phyloP scores from a whole-genome alignment of 2,888 invertebrate species.

The Coenonympha arcania region DNA sequence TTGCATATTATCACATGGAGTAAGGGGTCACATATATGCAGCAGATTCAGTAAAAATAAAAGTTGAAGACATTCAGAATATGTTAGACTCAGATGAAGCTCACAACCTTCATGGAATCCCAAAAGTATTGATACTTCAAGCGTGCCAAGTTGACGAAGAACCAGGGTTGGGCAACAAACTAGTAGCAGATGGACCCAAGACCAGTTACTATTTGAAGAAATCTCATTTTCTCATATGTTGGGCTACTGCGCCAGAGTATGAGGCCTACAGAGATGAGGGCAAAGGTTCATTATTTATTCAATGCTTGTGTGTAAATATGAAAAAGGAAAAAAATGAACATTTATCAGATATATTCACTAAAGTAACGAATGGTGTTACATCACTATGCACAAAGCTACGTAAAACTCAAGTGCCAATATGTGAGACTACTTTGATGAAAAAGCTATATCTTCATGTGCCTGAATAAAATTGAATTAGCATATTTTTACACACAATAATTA shows the following conservation, averaged over 20 bases:
- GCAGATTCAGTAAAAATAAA: constrained; percentile 60
- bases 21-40: constrained; percentile 57
- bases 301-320: constrained; percentile 45
- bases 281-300: constrained; percentile 63
- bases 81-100: constrained; percentile 52
- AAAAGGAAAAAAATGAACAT: constrained; percentile 43
- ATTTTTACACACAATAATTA: no score
- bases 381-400: constrained; percentile 37
- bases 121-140: constrained; percentile 60
- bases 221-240: constrained; percentile 58
- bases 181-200: constrained; percentile 46
- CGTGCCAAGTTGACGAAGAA: constrained; percentile 52
- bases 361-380: constrained; percentile 47
- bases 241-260: constrained; percentile 63
- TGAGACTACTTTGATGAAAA: constrained; percentile 52
- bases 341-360: constrained; percentile 55
- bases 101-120: constrained; percentile 48
- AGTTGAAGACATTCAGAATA: constrained; percentile 54
- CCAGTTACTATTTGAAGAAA: constrained; percentile 42
- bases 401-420: constrained; percentile 53
- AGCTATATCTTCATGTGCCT: constrained; percentile 42
- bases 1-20: constrained; percentile 64
- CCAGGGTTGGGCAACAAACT: constrained; percentile 34
- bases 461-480: not conserved
- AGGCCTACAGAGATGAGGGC: constrained; percentile 52